phyloP scores from a whole-genome alignment of 1,140 invertebrate genomes.

The Brachionus rubens region DNA sequence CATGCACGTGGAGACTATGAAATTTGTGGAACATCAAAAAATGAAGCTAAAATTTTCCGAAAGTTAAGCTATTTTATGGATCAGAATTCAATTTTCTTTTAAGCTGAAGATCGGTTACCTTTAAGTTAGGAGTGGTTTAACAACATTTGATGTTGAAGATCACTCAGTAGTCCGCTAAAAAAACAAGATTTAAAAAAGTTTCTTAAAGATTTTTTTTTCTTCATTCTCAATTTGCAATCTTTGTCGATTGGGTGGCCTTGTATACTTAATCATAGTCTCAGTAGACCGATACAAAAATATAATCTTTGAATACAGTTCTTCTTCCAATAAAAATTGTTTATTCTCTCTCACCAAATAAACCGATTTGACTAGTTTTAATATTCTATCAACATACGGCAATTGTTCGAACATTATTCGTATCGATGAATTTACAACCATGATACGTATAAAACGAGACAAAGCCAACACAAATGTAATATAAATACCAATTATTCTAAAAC shows the following conservation, averaged over 20 bases:
- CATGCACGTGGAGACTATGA: too few species aligned
- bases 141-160: too few species aligned
- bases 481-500: constrained; percentile 78
- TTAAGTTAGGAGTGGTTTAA: too few species aligned
- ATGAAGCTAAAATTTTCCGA: too few species aligned
- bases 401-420: constrained; percentile 95
- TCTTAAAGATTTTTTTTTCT: too few species aligned
- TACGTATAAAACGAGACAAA: constrained; percentile 77
- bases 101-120: too few species aligned
- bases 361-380: constrained; percentile 84
- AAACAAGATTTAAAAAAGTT: too few species aligned
- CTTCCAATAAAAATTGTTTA: constrained; percentile 84
- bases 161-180: too few species aligned
- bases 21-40: too few species aligned
- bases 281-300: constrained; percentile 97
- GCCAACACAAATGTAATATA: constrained; percentile 95
- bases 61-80: too few species aligned
- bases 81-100: too few species aligned
- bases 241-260: constrained; percentile 51
- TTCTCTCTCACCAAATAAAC: constrained; percentile 95
- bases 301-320: constrained; percentile 95
- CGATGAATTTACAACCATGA: constrained; percentile 79
- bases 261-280: constrained; percentile 95
- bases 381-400: constrained; percentile 86
- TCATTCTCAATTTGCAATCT: too few species aligned